These are phyloP conservation scores for Limnodromus scolopaceus DNA, from an alignment of 2,797 vertebrate species.

Conservation along the genomic window DNA sequence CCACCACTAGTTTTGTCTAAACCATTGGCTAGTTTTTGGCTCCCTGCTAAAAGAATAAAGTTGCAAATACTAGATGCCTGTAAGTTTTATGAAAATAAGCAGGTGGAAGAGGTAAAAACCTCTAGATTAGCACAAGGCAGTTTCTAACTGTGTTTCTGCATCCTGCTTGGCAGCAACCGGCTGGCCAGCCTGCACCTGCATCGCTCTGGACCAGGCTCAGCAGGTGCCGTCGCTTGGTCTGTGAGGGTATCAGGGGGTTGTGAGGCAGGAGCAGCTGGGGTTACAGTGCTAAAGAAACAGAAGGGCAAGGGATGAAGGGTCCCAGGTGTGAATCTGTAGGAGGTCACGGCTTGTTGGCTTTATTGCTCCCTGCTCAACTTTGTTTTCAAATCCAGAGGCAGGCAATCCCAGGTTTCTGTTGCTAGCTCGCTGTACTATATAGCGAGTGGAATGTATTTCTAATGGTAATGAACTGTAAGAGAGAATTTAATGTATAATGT, in stretches of 20 bases:
- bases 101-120: neutral
- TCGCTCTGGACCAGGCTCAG: neutral
- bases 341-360: neutral
- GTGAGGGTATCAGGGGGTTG: fast-evolving
- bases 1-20: neutral
- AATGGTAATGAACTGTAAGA: neutral
- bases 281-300: fast-evolving
- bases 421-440: neutral
- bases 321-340: neutral
- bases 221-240: fast-evolving
- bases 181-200: fast-evolving
- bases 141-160: neutral
- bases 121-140: neutral
- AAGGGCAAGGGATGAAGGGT: neutral
- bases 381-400: neutral
- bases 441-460: neutral
- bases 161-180: neutral
- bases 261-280: neutral
- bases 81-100: neutral
- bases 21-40: neutral
- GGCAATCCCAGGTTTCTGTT: neutral
- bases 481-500: fast-evolving
- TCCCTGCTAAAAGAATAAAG: neutral
- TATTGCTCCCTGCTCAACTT: neutral
- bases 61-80: neutral